A percentile compares a stretch with the other conserved stretches of the same genome.
These are phyloP conservation scores for Chrysogorgia sp. DNA, from an alignment of 92 coral and sea anemone genomes.

Conservation along the genomic window DNA sequence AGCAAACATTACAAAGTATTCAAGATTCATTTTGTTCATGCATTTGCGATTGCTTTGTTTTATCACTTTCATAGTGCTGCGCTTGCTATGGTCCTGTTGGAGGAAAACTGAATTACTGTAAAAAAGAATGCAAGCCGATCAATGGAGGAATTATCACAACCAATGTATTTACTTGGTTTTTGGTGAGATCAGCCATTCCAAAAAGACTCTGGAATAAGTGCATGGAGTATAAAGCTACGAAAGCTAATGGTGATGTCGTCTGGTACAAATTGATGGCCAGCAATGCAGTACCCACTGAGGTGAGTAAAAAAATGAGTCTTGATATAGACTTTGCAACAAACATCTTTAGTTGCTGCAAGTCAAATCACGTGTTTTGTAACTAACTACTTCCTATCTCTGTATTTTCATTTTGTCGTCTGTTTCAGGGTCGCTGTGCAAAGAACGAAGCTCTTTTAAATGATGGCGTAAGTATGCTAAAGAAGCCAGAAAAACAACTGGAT, in stretches of 20 bases:
- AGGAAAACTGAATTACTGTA: background rate
- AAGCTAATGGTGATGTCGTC: background rate
- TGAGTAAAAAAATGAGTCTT: background rate
- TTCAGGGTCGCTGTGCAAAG: no score
- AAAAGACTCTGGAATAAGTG: conserved; percentile 3
- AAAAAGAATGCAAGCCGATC: background rate
- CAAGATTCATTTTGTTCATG: no score
- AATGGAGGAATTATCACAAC: background rate
- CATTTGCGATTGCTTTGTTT: no score
- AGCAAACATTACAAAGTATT: no score
- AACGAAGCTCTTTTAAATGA: no score
- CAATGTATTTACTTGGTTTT: conserved; percentile 2
- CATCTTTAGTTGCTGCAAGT: no score
- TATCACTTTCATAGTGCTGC: conserved; percentile 1
- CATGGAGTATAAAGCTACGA: conserved; percentile 5
- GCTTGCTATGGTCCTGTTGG: conserved; percentile 16
- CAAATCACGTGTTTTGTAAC: no score
- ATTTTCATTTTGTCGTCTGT: no score
- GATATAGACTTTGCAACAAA: no score
- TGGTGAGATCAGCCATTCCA: conserved; percentile 4
- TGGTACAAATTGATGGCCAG: conserved; percentile 3
- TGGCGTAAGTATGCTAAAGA: no score
- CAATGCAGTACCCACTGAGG: conserved; percentile 1
- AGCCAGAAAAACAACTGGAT: no score
- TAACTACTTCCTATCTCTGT: no score